Conservation (phyloP, 2,888 invertebrate genomes). For the Artemia sinica region DNA sequence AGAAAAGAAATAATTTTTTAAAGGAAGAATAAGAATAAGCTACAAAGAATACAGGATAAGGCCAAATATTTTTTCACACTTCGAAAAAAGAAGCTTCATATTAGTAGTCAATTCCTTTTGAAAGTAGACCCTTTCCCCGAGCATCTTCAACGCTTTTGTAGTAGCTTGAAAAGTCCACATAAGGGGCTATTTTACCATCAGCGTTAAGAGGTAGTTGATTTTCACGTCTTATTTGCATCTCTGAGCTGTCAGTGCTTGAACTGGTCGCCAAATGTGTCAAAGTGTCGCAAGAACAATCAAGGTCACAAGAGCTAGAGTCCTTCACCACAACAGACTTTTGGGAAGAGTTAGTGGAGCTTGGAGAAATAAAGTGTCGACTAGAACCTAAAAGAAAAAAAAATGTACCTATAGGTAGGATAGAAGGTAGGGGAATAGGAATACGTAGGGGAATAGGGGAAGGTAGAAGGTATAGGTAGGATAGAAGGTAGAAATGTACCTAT, state of each 20-base stretch:
- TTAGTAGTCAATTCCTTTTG: slow-evolving; percentile 29
- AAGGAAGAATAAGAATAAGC: too few species aligned
- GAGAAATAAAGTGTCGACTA: slow-evolving; percentile 22
- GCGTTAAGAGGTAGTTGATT: slow-evolving; percentile 43
- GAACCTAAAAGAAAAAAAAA: too few species aligned
- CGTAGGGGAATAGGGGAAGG: too few species aligned
- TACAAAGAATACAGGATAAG: too few species aligned
- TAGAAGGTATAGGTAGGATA: too few species aligned
- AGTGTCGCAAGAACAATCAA: slow-evolving; percentile 21
- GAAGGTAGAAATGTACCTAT: too few species aligned
- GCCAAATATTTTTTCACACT: too few species aligned
- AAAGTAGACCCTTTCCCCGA: slow-evolving; percentile 45
- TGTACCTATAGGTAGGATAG: too few species aligned
- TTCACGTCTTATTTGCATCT: slow-evolving; percentile 24
- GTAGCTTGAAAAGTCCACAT: slow-evolving; percentile 68
- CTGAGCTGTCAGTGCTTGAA: slow-evolving; percentile 27
- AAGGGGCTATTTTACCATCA: slow-evolving; percentile 53
- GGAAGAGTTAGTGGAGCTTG: slow-evolving; percentile 20
- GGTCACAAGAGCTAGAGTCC: slow-evolving; percentile 20
- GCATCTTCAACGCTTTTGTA: slow-evolving; percentile 52
- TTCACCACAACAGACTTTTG: slow-evolving; percentile 24
- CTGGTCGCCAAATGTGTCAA: slow-evolving; percentile 24
- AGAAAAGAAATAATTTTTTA: too few species aligned
- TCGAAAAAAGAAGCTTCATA: too few species aligned
- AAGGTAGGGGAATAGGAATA: too few species aligned